Evolutionary conservation across 2,113 vertebrate species (phyloP).

Genomic region (Elephas maximus): DNA sequence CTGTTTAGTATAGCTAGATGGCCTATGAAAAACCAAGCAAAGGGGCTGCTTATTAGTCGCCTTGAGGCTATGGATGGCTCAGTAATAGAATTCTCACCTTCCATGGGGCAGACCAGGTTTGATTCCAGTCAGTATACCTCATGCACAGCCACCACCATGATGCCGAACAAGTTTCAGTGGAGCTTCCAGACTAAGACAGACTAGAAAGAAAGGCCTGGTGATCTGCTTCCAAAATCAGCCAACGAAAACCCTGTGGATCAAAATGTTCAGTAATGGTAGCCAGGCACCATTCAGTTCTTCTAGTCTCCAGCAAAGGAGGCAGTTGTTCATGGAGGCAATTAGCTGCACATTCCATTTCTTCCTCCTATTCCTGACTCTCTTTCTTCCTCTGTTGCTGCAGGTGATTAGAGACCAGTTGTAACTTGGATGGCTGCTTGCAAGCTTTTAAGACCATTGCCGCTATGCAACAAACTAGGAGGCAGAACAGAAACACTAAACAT

Average conservation of each 20-base stretch:
- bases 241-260: not conserved
- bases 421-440: not conserved
- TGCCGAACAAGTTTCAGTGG: not conserved
- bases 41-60: not conserved
- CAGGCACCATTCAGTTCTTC: not conserved
- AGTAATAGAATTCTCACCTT: not conserved
- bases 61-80: not conserved
- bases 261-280: not conserved
- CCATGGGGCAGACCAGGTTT: not conserved
- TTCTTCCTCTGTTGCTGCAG: not conserved
- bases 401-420: not conserved
- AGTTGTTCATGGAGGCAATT: not conserved
- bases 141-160: not conserved
- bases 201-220: not conserved
- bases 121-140: not conserved
- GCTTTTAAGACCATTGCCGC: not conserved
- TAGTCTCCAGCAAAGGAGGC: not conserved
- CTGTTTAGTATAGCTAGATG: no score
- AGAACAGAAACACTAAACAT: not conserved
- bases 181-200: not conserved
- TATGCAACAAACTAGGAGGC: not conserved
- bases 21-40: not conserved
- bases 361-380: not conserved
- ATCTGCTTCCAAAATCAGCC: not conserved
- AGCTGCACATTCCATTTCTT: not conserved